Percentiles rank a stretch among this genome's conserved stretches.
Conservation (phyloP, 2,113 vertebrate species). For the Aegithalos caudatus region DNA sequence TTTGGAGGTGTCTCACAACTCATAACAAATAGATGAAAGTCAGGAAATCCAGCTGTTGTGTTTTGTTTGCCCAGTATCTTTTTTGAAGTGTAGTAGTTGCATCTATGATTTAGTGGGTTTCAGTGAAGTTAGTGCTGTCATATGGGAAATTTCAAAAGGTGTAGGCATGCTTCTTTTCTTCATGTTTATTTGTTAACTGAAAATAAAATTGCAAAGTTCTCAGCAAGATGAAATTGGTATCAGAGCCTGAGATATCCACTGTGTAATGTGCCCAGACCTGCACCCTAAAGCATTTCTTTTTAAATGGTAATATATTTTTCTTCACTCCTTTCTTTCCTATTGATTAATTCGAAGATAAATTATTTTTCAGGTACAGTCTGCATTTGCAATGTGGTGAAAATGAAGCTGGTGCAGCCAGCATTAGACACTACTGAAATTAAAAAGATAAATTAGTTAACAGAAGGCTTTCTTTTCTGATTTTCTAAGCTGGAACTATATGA, state of each 20-base stretch:
- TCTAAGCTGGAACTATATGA: background rate
- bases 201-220: background rate
- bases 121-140: background rate
- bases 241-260: background rate
- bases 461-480: background rate
- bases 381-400: background rate
- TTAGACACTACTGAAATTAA: background rate
- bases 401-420: background rate
- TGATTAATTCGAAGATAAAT: constrained; percentile 11
- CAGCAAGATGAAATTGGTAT: background rate
- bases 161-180: background rate
- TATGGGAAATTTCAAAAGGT: background rate
- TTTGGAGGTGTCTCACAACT: background rate
- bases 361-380: background rate
- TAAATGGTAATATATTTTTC: background rate
- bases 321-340: background rate
- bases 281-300: background rate
- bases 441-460: background rate
- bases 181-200: background rate
- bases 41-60: background rate
- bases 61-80: background rate
- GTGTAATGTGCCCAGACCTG: background rate
- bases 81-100: background rate
- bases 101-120: background rate
- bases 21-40: background rate